These are phyloP conservation scores for Lerista edwardsae DNA, from an alignment of 2,797 vertebrate genomes.

Conservation along the genomic window DNA sequence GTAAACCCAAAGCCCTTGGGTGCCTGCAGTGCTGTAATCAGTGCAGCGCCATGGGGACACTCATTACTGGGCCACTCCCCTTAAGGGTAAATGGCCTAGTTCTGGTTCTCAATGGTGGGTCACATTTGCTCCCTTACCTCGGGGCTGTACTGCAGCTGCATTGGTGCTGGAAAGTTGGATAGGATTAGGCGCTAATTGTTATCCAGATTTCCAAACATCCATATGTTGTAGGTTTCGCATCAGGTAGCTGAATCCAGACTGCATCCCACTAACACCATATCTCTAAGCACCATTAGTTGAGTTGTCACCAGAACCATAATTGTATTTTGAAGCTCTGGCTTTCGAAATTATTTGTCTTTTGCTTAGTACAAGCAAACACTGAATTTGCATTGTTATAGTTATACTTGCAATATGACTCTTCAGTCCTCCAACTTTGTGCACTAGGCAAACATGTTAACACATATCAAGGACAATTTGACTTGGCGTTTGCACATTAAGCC, in stretches of 20 bases:
- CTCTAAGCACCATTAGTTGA: neutral
- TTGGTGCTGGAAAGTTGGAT: no score
- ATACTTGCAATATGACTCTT: neutral
- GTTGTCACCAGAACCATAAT: neutral
- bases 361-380: neutral
- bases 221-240: neutral
- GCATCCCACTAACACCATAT: neutral
- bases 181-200: neutral
- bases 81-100: no score
- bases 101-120: no score
- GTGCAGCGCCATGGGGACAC: no score
- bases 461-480: neutral
- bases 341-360: conserved; percentile 4
- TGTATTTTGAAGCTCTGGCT: neutral
- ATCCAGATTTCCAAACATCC: neutral
- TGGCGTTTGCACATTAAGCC: neutral
- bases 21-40: no score
- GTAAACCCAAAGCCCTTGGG: no score
- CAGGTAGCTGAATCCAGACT: neutral
- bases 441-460: neutral
- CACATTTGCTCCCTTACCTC: no score
- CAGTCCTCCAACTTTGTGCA: neutral
- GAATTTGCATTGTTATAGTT: neutral
- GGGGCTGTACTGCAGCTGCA: no score
- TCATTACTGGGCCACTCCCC: no score